Evolutionary conservation across 2,888 invertebrate species (phyloP).

Genomic region (Aradus depressus): DNA sequence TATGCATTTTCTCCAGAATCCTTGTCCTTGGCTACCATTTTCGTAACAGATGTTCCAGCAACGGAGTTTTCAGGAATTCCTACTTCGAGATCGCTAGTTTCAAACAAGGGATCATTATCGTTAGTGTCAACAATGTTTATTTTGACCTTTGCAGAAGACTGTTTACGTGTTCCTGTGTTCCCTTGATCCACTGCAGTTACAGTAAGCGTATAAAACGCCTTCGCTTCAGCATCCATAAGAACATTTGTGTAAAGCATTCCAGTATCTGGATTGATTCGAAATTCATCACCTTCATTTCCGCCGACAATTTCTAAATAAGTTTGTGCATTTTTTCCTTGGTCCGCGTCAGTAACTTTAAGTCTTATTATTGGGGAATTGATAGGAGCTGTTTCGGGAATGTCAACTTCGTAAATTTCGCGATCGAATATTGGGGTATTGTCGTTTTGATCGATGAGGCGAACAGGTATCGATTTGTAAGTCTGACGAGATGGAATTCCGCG

Average conservation of each 20-base stretch:
- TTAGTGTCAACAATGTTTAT: slow-evolving; percentile 82
- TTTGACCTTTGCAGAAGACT: slow-evolving; percentile 83
- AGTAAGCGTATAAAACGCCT: slow-evolving; percentile 72
- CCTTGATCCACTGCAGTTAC: slow-evolving; percentile 84
- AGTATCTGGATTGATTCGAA: slow-evolving; percentile 73
- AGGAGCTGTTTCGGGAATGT: slow-evolving; percentile 79
- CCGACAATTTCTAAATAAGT: slow-evolving; percentile 81
- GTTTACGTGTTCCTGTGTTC: slow-evolving; percentile 67
- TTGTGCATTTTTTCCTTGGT: slow-evolving; percentile 70
- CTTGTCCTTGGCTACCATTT: slow-evolving; percentile 72
- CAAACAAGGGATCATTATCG: slow-evolving; percentile 87
- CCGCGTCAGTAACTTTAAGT: slow-evolving; percentile 75
- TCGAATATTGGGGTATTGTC: slow-evolving; percentile 82
- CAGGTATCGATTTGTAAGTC: slow-evolving; percentile 68
- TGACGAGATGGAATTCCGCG: slow-evolving; percentile 66
- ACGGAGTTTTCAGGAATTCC: slow-evolving; percentile 78
- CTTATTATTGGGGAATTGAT: slow-evolving; percentile 77
- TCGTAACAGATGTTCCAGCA: slow-evolving; percentile 70
- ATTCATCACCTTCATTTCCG: slow-evolving; percentile 82
- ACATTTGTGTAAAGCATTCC: slow-evolving; percentile 81
- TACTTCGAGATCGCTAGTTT: slow-evolving; percentile 55
- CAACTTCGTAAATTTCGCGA: slow-evolving; percentile 74
- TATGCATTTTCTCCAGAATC: slow-evolving; percentile 93
- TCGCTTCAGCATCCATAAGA: slow-evolving; percentile 70
- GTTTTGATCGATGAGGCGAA: slow-evolving; percentile 67